Base-by-base conservation (phyloP, 2,888 invertebrate species). In the Cataglyphis albicans region DNA sequence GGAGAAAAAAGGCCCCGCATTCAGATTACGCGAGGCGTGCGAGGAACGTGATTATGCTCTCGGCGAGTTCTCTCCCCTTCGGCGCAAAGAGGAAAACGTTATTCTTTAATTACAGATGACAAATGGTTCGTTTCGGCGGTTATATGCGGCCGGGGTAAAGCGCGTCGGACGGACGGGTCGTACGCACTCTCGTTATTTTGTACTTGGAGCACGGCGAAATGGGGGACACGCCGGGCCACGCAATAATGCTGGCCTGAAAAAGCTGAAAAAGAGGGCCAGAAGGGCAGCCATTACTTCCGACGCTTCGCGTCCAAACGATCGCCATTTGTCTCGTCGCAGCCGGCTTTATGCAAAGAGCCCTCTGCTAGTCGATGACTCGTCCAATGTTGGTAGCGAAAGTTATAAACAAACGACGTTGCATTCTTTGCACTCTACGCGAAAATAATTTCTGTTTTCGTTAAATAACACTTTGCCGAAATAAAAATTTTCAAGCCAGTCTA, bases 221-320 rank as follows among this genome's bases (percentile, higher is more conserved):
- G 35, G 55, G 59, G 80, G 80, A 57, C 68, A 78, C 67, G 41
- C 61, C 82, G 72, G 44, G 64, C 70, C 73, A 64, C 61, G 86
- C 87, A 87, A 89, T 90, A 90, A 89, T 87, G 85, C 87, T 84
- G 86, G 83, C 89, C 86, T 90, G 90, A 87, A 90, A 90, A 90
- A 90, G 89, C 87, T 90, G 87, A 89, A 90, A 90, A 90, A 90
- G 90, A 90, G 91, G 86, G 90, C 86, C 88, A 90, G 86, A 88
- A 90, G 89, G 87, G 84, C 89, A 86, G 85, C 88, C 88, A 89
- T 90, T 89, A 91, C 90, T 91, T 91, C 88, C 89, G 87, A 89
- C 88, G 87, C 86, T 89, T 85, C 87, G 88, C 88, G 83, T 85
- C 90, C 86, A 86, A 91, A 90, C 89, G 87, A 90, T 91, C 85